Conservation (phyloP, 2,797 vertebrate genomes). For the Fundulus diaphanus region DNA sequence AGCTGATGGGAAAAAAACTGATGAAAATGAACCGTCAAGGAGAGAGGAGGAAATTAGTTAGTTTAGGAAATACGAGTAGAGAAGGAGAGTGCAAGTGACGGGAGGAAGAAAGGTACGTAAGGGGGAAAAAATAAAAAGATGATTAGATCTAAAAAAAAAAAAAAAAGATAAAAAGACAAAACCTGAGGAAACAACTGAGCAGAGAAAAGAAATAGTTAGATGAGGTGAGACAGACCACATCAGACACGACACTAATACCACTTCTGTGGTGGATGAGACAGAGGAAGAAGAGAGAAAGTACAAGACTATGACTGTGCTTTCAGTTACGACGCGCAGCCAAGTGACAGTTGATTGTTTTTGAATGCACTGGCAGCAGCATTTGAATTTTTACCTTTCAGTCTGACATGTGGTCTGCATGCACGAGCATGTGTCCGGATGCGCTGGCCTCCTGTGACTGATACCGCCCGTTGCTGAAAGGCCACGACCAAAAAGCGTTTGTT, state of each 20-base stretch:
- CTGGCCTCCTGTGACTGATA: constrained; percentile 16
- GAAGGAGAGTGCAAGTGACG: neutral
- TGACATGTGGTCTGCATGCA: constrained; percentile 39
- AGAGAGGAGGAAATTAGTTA: no score
- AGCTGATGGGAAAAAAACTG: neutral
- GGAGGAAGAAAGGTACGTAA: neutral
- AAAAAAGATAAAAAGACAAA: constrained; percentile 2
- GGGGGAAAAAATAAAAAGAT: no score
- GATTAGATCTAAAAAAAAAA: neutral
- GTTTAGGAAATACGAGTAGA: neutral
- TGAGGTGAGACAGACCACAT: constrained; percentile 60
- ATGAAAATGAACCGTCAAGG: no score
- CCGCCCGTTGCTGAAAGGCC: constrained; percentile 24
- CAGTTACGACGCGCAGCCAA: constrained; percentile 34
- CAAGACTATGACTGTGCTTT: constrained; percentile 19
- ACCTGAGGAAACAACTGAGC: neutral
- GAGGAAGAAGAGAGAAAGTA: constrained; percentile 23
- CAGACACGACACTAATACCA: constrained; percentile 36
- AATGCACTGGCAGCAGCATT: constrained; percentile 25
- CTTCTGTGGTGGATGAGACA: constrained; percentile 42
- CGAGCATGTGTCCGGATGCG: neutral
- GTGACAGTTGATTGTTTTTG: constrained; percentile 64
- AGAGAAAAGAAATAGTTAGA: constrained; percentile 25
- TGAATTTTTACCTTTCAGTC: constrained; percentile 67
- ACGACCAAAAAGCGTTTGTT: constrained; percentile 21